Evolutionary conservation across 1,140 invertebrate genomes (phyloP), one percentile per base, ranked within the genome.

Genomic region (Neodiprion virginianus): DNA sequence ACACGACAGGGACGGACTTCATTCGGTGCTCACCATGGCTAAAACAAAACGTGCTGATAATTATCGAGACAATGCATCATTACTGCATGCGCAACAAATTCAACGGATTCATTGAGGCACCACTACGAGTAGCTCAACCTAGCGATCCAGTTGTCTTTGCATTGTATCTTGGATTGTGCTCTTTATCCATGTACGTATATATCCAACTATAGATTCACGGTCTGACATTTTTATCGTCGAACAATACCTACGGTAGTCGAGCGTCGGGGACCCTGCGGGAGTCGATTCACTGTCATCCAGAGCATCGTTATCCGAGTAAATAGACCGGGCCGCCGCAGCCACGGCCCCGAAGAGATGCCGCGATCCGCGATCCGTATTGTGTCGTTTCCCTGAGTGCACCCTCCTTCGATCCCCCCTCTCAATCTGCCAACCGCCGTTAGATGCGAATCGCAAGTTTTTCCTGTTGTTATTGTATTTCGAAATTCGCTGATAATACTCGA

Each of bases 211-310:
- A 86, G 85, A 87, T 86, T 86, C 82, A 81, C 79, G 79, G 77
- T 82, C 82, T 86, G 85, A 85, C 85, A 85, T 87, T 88, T 87
- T 88, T 85, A 87, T 84, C 82, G 79, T 77, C 79, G 81, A 87
- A 88, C 86, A 88, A 87, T 88, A 61, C 53, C 53, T 17, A 12
- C 53, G 28, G 28, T 40, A 61, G 11, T 8, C 53, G 53, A 61
- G 53, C 53, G 53, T 17, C 53, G 11, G 53, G 53, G 28, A 40
- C 28, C 28, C 28, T 40, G 71, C 72, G 75, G 79, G 8, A 65
- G 72, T 73, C 78, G 81, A 84, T 84, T 82, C 78, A 82, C 79
- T 79, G 75, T 77, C 74, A 85, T 80, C 73, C 53, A 61, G 79
- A 83, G 83, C 82, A 85, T 85, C 82, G 84, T 86, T 86, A 85